Base-by-base conservation (phyloP, 2,113 vertebrate species). In the Chionodraco myersi region DNA sequence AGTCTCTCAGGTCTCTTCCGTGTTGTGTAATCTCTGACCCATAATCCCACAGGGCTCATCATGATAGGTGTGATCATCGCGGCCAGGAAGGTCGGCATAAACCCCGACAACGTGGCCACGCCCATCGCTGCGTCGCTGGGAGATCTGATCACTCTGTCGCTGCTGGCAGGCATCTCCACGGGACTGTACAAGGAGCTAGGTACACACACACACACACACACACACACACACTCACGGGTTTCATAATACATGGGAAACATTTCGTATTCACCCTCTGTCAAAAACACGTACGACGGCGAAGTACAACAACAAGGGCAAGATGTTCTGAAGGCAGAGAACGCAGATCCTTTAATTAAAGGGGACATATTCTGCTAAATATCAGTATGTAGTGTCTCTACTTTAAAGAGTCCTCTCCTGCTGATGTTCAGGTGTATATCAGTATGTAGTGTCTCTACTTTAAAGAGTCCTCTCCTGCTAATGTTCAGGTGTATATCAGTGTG, bases 61-160 rank as follows among this genome's bases (percentile, higher is more conserved):
- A 99, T 99, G 98, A 98, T 99, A 0, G 98, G 98, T 0, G 98
- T 99, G 65, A 99, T 99, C 91, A 94, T 99, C 0, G 97, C 96
- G 4, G 96, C 98, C 88, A 96, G 96, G 80, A 99, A 96, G 92
- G 96, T 99, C 45, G 97, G 98, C 66, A 99, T 99, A 91, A 99
- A 99, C 64, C 98, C 98, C 4, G 98, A 99, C 87, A 99, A 99
- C 0, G 98, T 99, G 60, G 98, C 98, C 85, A 99, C 98, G 0
- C 98, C 98, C 10, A 99, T 99, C 4, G 98, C 98, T 47, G 98
- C 98, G 74, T 99, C 98, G 87, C 94, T 99, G 62, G 98, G 98
- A 11, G 98, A 99, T 89, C 96, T 99, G 81, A 97, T 99, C 93
- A 99, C 98, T 3, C 93, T 99, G 93, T 96, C 98, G 0, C 94